These are phyloP conservation scores for Empis stercorea DNA, from an alignment of 2,888 invertebrate genomes.

Conservation along the genomic window DNA sequence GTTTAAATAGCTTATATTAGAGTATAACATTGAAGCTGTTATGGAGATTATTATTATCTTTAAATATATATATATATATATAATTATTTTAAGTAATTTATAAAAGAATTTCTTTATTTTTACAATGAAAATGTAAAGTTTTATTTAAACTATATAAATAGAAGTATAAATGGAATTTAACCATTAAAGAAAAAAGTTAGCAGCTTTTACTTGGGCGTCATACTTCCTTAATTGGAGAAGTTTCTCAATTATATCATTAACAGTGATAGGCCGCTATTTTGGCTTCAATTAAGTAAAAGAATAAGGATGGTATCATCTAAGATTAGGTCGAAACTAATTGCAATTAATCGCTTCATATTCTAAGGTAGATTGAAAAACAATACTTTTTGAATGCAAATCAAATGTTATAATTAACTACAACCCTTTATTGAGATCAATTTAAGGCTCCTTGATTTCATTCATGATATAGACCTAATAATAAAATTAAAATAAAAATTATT, in stretches of 20 bases:
- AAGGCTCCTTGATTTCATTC: conserved; percentile 49
- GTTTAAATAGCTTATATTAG: conserved; percentile 37
- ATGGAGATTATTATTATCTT: conserved; percentile 26
- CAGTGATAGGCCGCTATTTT: conserved; percentile 51
- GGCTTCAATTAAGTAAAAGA: conserved; percentile 47
- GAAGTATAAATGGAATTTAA: conserved; percentile 39
- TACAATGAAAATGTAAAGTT: conserved; percentile 55
- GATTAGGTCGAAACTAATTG: conserved; percentile 43
- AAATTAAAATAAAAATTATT: conserved; percentile 39
- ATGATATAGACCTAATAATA: conserved; percentile 41
- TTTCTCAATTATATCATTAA: conserved; percentile 48
- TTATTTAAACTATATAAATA: conserved; percentile 51
- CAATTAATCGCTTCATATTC: conserved; percentile 38
- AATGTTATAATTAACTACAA: conserved; percentile 39
- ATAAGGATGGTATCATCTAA: conserved; percentile 36
- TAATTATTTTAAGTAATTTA: conserved; percentile 26
- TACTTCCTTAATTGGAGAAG: conserved; percentile 50
- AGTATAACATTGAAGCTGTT: conserved; percentile 39
- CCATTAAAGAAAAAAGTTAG: conserved; percentile 48
- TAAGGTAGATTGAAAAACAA: conserved; percentile 30
- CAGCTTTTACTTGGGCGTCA: conserved; percentile 42
- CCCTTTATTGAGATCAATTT: conserved; percentile 37
- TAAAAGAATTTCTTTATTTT: conserved; percentile 38
- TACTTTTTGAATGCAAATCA: conserved; percentile 40
- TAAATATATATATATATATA: conserved; percentile 14